Percentiles rank a stretch among this genome's conserved stretches.
These are phyloP conservation scores for Microctenopoma steveboyesi DNA, from an alignment of 2,797 vertebrate species.

Conservation along the genomic window DNA sequence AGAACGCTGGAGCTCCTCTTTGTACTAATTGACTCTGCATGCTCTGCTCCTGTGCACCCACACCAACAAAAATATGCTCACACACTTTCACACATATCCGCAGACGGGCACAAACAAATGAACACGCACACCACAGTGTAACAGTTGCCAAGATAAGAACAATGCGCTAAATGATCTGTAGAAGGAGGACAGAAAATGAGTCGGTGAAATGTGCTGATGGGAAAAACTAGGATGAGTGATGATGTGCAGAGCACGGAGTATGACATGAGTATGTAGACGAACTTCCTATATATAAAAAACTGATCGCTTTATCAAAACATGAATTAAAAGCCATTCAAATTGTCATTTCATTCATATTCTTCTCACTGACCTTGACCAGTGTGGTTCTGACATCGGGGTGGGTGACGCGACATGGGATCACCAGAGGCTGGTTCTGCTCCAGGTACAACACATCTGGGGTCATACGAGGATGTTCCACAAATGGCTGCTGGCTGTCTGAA, in stretches of 20 bases:
- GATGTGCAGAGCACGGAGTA: slow-evolving; percentile 31
- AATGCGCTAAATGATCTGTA: slow-evolving; percentile 67
- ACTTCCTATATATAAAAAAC: neutral
- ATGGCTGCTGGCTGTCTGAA: slow-evolving; percentile 91
- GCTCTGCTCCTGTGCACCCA: slow-evolving; percentile 40
- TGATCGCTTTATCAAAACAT: neutral
- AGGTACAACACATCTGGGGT: slow-evolving; percentile 87
- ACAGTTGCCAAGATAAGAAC: slow-evolving; percentile 75
- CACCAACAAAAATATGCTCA: slow-evolving; percentile 73
- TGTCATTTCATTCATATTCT: neutral
- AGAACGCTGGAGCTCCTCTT: slow-evolving; percentile 17
- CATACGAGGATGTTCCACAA: slow-evolving; percentile 86
- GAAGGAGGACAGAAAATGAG: slow-evolving; percentile 35
- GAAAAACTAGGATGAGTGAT: slow-evolving; percentile 28
- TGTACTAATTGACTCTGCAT: slow-evolving; percentile 39
- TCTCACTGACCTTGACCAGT: slow-evolving; percentile 88
- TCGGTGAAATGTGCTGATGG: slow-evolving; percentile 30
- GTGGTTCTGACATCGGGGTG: slow-evolving; percentile 87
- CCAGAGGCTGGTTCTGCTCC: slow-evolving; percentile 85
- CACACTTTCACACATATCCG: slow-evolving; percentile 76
- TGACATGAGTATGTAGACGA: slow-evolving; percentile 5
- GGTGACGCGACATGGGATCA: slow-evolving; percentile 93
- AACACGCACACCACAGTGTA: slow-evolving; percentile 58
- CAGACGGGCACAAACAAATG: slow-evolving; percentile 65
- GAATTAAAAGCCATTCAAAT: slow-evolving; percentile 1